phyloP scores from a whole-genome alignment of 2,888 invertebrate species.

The Erebia aethiops region DNA sequence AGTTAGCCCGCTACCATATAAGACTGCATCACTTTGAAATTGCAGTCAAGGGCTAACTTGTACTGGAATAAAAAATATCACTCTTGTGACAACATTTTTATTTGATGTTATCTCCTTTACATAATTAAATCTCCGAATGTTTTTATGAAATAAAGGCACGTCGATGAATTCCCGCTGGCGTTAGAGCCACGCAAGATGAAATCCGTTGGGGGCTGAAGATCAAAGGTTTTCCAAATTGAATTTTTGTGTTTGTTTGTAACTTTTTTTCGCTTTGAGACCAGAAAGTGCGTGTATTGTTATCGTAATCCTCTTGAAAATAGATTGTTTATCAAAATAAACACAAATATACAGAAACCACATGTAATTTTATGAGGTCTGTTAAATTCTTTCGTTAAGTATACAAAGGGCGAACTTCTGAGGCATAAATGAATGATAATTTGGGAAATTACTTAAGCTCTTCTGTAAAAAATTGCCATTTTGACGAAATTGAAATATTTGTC shows the following conservation, averaged over 20 bases:
- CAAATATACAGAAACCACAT: slow-evolving; percentile 1
- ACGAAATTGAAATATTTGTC: too few species aligned
- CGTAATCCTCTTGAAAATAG: slow-evolving; percentile 17
- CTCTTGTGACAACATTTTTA: slow-evolving; percentile 6
- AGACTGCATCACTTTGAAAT: too few species aligned
- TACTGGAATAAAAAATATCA: not conserved
- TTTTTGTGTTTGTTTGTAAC: slow-evolving; percentile 25
- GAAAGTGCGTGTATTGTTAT: slow-evolving; percentile 12
- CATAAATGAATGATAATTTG: not conserved
- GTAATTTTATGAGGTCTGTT: slow-evolving; percentile 1
- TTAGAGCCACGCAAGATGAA: slow-evolving; percentile 21
- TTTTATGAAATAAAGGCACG: slow-evolving; percentile 25
- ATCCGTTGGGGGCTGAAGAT: slow-evolving; percentile 24
- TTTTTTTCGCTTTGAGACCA: slow-evolving; percentile 18
- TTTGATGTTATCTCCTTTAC: slow-evolving; percentile 17
- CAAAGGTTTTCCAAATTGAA: slow-evolving; percentile 28
- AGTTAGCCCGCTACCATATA: too few species aligned
- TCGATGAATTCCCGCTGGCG: slow-evolving; percentile 15
- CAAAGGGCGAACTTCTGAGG: not conserved
- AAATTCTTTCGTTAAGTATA: not conserved
- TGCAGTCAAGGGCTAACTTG: too few species aligned
- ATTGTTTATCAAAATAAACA: slow-evolving; percentile 15
- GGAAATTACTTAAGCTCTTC: too few species aligned
- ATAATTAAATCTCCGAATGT: slow-evolving; percentile 27
- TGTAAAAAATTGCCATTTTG: too few species aligned